A percentile compares a stretch with the other conserved stretches of the same genome.
phyloP scores from a whole-genome alignment of 2,113 vertebrate genomes.

The Scytalopus superciliaris region DNA sequence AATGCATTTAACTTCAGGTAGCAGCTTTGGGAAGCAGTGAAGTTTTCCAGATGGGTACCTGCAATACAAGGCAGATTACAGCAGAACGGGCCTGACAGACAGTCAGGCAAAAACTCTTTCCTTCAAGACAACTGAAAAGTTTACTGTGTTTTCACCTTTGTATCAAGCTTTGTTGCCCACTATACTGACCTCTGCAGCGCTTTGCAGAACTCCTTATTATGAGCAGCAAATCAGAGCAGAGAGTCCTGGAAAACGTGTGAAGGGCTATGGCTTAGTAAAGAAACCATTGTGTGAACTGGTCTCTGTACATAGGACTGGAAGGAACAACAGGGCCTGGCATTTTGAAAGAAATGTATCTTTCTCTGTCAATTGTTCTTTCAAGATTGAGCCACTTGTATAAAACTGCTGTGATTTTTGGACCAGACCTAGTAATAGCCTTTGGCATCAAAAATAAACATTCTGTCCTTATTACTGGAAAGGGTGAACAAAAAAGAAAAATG shows the following conservation, averaged over 20 bases:
- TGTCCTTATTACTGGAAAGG: background rate
- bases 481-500: background rate
- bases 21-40: background rate
- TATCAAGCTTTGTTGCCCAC: background rate
- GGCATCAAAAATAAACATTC: background rate
- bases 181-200: background rate
- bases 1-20: background rate
- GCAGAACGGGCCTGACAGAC: background rate
- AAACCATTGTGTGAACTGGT: background rate
- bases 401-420: background rate
- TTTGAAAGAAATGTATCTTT: background rate
- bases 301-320: background rate
- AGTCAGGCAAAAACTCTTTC: background rate
- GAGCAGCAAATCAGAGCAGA: background rate
- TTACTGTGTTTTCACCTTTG: background rate
- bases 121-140: background rate
- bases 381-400: background rate
- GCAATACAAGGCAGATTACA: background rate
- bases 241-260: background rate
- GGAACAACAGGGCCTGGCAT: background rate
- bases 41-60: background rate
- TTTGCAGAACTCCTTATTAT: background rate
- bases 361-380: background rate
- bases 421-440: background rate
- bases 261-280: background rate